These are phyloP conservation scores for Paraescarpia echinospica DNA, from an alignment of 1,140 invertebrate genomes.

Conservation along the genomic window DNA sequence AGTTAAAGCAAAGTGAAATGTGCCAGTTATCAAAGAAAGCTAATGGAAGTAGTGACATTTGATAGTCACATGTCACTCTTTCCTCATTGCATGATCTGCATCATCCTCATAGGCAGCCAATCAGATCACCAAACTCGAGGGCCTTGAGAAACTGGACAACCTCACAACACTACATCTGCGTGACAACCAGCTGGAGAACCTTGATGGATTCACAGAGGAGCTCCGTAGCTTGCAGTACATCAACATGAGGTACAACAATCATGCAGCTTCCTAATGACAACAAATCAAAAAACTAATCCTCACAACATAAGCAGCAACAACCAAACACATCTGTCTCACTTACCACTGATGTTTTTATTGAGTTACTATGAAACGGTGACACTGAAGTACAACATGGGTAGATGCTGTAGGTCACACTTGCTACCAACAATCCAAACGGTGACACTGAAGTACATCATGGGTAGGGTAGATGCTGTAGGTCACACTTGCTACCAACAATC, in stretches of 20 bases:
- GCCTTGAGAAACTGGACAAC: slow-evolving; percentile 42
- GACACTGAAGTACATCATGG: too few relatives aligned
- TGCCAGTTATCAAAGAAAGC: background rate
- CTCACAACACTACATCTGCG: slow-evolving; percentile 55
- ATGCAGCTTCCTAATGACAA: background rate
- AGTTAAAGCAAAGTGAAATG: background rate
- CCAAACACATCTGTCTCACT: too few relatives aligned
- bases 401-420: too few relatives aligned
- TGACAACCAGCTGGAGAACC: slow-evolving; percentile 53
- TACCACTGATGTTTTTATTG: too few relatives aligned
- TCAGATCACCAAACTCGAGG: slow-evolving; percentile 52
- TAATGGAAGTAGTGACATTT: background rate
- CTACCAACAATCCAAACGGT: too few relatives aligned
- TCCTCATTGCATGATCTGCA: background rate
- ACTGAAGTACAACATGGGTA: too few relatives aligned
- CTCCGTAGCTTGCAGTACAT: slow-evolving; percentile 53
- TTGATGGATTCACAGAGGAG: slow-evolving; percentile 54
- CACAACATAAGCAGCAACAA: too few relatives aligned
- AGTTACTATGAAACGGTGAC: too few relatives aligned
- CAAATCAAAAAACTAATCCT: background rate
- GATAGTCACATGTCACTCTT: background rate
- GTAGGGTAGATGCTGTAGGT: too few relatives aligned
- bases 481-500: too few relatives aligned
- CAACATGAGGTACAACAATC: slow-evolving; percentile 48
- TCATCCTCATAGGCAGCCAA: slow-evolving; percentile 47